These are phyloP conservation scores for Xenus cinereus DNA, from an alignment of 2,113 vertebrate genomes.

Conservation along the genomic window DNA sequence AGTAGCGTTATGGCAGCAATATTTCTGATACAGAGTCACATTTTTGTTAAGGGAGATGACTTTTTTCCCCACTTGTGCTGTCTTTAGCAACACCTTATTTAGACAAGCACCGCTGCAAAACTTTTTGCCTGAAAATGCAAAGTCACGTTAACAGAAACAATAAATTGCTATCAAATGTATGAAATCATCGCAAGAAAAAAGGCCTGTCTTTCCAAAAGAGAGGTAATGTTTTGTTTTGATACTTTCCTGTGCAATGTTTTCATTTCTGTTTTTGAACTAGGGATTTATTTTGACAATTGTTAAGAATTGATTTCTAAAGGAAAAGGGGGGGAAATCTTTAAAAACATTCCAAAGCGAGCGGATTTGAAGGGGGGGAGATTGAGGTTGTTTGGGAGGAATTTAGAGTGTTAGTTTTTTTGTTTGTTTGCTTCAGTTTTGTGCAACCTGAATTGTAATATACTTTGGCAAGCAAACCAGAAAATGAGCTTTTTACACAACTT, in stretches of 20 bases:
- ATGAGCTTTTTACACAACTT: constrained; percentile 38
- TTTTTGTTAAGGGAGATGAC: constrained; percentile 5
- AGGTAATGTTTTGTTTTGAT: constrained; percentile 38
- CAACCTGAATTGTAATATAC: not conserved
- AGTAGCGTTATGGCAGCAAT: constrained; percentile 30
- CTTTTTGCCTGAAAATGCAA: constrained; percentile 30
- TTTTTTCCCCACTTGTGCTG: not conserved
- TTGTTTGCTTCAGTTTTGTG: not conserved
- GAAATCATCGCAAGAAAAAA: not conserved
- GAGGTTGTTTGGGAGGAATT: not conserved
- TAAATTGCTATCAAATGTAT: not conserved
- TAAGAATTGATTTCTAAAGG: not conserved
- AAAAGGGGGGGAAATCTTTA: not conserved
- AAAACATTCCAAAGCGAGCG: not conserved
- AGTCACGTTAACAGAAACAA: not conserved
- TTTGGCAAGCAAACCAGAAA: constrained; percentile 32
- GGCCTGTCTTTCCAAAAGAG: not conserved
- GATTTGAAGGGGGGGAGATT: not conserved
- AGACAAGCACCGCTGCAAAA: not conserved
- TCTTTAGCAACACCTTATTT: not conserved
- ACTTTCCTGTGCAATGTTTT: not conserved
- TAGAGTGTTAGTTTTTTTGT: not conserved
- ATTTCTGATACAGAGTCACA: not conserved
- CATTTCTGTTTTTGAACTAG: not conserved
- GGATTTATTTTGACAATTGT: not conserved